These are phyloP conservation scores for Hybognathus amarus DNA, from an alignment of 2,797 vertebrate genomes.

Conservation along the genomic window DNA sequence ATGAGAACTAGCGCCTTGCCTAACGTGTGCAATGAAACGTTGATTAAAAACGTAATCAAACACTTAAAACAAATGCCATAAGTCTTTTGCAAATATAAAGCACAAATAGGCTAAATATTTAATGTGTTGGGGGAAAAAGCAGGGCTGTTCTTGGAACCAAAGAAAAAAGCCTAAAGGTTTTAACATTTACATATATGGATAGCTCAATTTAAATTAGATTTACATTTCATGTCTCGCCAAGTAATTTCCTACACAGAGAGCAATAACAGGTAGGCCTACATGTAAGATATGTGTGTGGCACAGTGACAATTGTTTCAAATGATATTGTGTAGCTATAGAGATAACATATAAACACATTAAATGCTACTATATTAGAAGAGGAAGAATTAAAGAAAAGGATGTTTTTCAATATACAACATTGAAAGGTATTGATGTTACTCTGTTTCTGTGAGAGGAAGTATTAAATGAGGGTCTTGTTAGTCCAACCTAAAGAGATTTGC, in stretches of 20 bases:
- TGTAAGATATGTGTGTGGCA: neutral
- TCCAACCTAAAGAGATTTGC: constrained; percentile 34
- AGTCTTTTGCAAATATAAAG: neutral
- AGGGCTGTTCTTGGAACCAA: neutral
- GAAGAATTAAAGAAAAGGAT: neutral
- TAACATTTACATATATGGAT: neutral
- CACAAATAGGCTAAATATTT: neutral
- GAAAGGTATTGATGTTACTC: neutral
- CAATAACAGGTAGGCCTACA: neutral
- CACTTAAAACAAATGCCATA: neutral
- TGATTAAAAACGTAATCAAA: neutral
- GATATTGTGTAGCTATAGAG: neutral
- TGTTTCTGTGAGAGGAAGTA: neutral
- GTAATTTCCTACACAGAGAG: neutral
- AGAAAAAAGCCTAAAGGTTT: neutral
- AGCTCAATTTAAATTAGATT: constrained; percentile 13
- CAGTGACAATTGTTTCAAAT: neutral
- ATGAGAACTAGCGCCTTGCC: neutral
- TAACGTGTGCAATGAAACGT: neutral
- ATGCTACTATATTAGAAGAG: neutral
- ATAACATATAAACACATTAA: neutral
- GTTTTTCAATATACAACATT: neutral
- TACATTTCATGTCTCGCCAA: neutral
- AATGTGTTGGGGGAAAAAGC: neutral
- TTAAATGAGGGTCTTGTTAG: constrained; percentile 14